A percentile compares a stretch with the other conserved stretches of the same genome.
Conservation (phyloP, 1,140 invertebrate species). For the Goniozus legneri region DNA sequence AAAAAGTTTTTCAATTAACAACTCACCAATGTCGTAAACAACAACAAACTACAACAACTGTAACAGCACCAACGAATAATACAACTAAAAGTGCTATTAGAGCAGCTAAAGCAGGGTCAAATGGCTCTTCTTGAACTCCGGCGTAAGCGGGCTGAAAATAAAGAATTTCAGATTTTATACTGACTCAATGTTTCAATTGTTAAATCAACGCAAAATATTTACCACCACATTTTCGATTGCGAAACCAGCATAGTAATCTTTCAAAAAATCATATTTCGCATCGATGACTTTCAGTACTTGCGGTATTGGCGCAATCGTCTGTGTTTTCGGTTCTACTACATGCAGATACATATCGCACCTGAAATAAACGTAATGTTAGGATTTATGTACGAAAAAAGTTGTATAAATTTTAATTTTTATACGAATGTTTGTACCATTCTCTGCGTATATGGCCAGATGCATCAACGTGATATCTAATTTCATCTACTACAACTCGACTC, state of each 20-base stretch:
- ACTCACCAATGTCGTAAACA: conserved; percentile 81
- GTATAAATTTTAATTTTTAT: neutral
- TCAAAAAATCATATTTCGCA: conserved; percentile 79
- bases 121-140: conserved; percentile 63
- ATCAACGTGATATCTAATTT: conserved; percentile 73
- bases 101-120: conserved; percentile 81
- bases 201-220: conserved; percentile 21
- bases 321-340: conserved; percentile 72
- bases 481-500: conserved; percentile 72
- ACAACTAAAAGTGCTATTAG: conserved; percentile 82
- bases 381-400: neutral
- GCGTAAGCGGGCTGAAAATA: conserved; percentile 54
- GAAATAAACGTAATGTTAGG: too few species aligned
- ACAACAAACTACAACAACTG: conserved; percentile 83
- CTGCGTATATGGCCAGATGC: conserved; percentile 65
- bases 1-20: conserved; percentile 2
- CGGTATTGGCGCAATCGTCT: conserved; percentile 73
- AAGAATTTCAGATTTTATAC: neutral
- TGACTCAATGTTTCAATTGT: too few species aligned
- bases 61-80: conserved; percentile 80
- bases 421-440: conserved; percentile 59
- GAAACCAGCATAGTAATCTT: conserved; percentile 72
- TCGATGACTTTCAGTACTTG: conserved; percentile 82
- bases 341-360: conserved; percentile 88
- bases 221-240: conserved; percentile 80